Base-by-base conservation (phyloP, 1,140 invertebrate genomes). In the Leptinotarsa texana region DNA sequence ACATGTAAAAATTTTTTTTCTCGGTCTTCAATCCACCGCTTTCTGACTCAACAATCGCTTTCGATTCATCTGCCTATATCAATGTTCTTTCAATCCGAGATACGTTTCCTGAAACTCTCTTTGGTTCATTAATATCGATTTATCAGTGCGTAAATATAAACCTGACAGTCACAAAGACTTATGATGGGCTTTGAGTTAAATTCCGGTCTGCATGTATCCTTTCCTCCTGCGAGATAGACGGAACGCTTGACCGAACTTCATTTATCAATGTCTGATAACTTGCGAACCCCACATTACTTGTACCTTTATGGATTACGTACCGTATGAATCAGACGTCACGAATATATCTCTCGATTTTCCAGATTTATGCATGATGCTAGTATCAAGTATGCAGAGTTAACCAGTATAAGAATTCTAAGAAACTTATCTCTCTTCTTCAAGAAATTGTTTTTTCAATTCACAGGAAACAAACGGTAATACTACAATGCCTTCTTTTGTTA, bases 231-330 rank as follows among this genome's bases (percentile, higher is more conserved):
- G 71, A 76, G 63, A 73, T 73, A 73, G 72, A 63, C 27, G 68
- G 47, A 49, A 63, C 49, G 57, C n/a, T 68, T 74, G 75, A 69
- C 75, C 69, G 74, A 67, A 67, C 24, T 75, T 61, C 73, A 77
- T 77, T 77, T 73, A 77, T 77, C 76, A 77, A 77, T 57, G 75
- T 75, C 73, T 48, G 73, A 77, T 77, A 77, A 77, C 42, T 77
- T 77, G 75, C 73, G 27, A 72, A 77, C 76, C 69, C 63, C 61
- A 62, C 71, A 67, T 73, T 73, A 73, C 48, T 69, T 63, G 72
- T 69, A 72, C 75, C 68, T 72, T 57, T 57, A 57, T 57, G 51
- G 13, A 57, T 57, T 57, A 57, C n/a, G n/a, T 57, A 18, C 33
- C 21, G 42, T 51, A 72, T 72, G 68, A 49, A 75, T 22, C 74